Evolutionary conservation across 1,140 invertebrate species (phyloP), one percentile per base, ranked within the genome.

Genomic region (Muscidifurax raptorellus): DNA sequence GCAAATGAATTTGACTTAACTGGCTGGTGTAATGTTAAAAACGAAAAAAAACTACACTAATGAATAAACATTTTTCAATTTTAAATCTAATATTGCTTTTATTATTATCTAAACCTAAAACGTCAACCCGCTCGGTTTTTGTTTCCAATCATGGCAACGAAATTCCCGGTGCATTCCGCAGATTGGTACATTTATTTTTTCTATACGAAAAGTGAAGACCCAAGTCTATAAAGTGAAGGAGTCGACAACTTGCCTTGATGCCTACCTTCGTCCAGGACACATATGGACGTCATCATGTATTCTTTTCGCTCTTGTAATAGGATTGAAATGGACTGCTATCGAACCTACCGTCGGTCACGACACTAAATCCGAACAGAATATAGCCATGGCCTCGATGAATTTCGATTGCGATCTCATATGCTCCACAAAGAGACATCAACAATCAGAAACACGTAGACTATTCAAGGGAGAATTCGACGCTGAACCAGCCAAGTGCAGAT

Each of bases 351-450:
- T 9, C 7, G 36, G 36, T 1, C 36, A 40, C 10, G 36, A 40
- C 36, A 40, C 36, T 40, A 9, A 9, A 40, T 40, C 36, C 6
- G 7, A 40, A 40, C 10, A 40, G 6, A 40, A 40, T 69, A 6
- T 25, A n/a, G 18, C 9, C n/a, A 85, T 85, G 84, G 72, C 84
- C 12, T 64, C 84, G 0, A 77, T 85, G 69, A 85, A 81, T 36
- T 85, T 77, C 7, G 74, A 81, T 2, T 85, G 13, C n/a, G 40
- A 85, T 69, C n/a, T 66, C 27, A 25, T 18, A 32, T 78, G 52
- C 15, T 59, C 52, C 15, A 0, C 40, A 30, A 18, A 2, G 9
- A 15, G 6, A 22, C 36, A 18, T 36, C 30, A 76, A n/a, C 30
- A 27, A 22, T 76, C 15, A 6, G 2, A 25, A 25, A 9, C 18